Conservation (phyloP, 2,888 invertebrate genomes). For the Odontocolon sp. region DNA sequence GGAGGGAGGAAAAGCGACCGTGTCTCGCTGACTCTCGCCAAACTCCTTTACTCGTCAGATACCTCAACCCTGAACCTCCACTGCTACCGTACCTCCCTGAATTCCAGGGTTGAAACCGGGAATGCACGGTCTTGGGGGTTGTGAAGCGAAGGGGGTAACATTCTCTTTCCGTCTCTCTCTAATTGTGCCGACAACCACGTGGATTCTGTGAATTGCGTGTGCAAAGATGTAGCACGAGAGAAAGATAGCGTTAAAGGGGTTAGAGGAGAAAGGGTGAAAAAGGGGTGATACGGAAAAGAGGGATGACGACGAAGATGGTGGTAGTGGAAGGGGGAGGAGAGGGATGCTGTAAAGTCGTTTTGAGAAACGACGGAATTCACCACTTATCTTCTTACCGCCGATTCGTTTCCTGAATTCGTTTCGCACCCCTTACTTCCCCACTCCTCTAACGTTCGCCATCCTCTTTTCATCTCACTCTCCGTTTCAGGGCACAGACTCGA, state of each 20-base stretch:
- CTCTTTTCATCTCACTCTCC: neutral
- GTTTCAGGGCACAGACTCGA: constrained; percentile 27
- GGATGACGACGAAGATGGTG: constrained; percentile 9
- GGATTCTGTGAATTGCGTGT: too few relatives aligned
- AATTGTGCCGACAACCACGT: too few relatives aligned
- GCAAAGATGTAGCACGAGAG: too few relatives aligned
- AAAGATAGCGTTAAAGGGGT: neutral
- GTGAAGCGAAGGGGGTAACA: too few relatives aligned
- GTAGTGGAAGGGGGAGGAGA: neutral
- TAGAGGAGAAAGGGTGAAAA: neutral
- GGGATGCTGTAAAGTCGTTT: constrained; percentile 59
- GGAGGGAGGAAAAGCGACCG: constrained; percentile 38
- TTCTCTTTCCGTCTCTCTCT: too few relatives aligned
- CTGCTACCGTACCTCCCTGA: too few relatives aligned
- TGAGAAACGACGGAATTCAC: constrained; percentile 65
- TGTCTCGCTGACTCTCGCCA: neutral
- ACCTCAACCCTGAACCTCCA: too few relatives aligned
- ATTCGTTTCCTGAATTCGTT: constrained; percentile 68
- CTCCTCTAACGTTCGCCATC: too few relatives aligned
- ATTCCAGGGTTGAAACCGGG: too few relatives aligned
- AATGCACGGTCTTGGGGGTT: too few relatives aligned
- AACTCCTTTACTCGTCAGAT: too few relatives aligned
- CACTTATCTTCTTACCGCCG: constrained; percentile 68
- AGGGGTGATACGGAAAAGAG: neutral
- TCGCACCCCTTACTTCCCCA: constrained; percentile 45